phyloP scores from a whole-genome alignment of 2,888 invertebrate genomes.

The Chesias legatella region DNA sequence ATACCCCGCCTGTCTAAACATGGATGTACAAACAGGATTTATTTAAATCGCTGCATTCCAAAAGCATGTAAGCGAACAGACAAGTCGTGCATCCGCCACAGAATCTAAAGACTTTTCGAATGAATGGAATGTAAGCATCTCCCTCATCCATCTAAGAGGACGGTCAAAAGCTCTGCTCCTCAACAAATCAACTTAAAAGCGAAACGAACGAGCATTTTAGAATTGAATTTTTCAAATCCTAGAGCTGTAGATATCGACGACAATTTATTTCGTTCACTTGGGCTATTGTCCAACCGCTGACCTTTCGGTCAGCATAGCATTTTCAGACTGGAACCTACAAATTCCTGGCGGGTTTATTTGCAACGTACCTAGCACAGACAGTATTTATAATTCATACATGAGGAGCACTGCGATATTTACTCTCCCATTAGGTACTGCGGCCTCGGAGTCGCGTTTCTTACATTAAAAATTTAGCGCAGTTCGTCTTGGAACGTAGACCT shows the following conservation, averaged over 20 bases:
- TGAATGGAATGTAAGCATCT: constrained; percentile 2
- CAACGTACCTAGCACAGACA: constrained; percentile 47
- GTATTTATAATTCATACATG: constrained; percentile 72
- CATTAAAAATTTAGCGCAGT: constrained; percentile 66
- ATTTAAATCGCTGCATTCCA: constrained; percentile 21
- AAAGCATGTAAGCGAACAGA: constrained; percentile 12
- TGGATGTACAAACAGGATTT: constrained; percentile 29
- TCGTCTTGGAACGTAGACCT: constrained; percentile 36
- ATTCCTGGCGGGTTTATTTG: constrained; percentile 31
- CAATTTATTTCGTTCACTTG: constrained; percentile 18
- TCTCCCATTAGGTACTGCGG: constrained; percentile 60
- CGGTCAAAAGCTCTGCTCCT: constrained; percentile 8
- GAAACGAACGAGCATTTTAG: constrained; percentile 2
- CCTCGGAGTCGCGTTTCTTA: constrained; percentile 61
- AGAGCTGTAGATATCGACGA: constrained; percentile 12
- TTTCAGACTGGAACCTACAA: constrained; percentile 22
- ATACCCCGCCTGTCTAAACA: constrained; percentile 21
- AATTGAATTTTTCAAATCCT: constrained; percentile 13
- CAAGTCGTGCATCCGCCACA: constrained; percentile 4
- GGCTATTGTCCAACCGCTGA: constrained; percentile 15
- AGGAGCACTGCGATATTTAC: constrained; percentile 72
- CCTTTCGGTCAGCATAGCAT: constrained; percentile 21
- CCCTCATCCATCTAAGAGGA: constrained; percentile 8
- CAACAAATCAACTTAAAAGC: constrained; percentile 14
- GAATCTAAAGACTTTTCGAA: constrained; percentile 1